A percentile compares a stretch with the other conserved stretches of the same genome.
Conservation (phyloP, 2,888 invertebrate species). For the Leucoptera coffeella region DNA sequence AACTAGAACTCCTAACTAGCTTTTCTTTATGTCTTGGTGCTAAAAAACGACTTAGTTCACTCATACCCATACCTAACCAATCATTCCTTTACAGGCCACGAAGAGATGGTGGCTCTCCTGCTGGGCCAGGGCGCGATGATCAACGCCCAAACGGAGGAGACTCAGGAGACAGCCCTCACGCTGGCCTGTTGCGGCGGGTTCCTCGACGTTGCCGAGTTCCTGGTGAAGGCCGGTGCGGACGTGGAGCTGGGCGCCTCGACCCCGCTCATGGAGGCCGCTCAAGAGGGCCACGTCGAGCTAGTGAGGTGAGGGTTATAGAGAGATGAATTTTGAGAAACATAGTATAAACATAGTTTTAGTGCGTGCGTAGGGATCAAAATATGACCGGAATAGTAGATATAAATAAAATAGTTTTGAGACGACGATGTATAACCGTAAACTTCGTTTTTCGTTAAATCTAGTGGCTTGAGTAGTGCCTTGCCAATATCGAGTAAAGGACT, state of each 20-base stretch:
- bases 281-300: slow-evolving; percentile 93
- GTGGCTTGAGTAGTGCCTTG: too few relatives aligned
- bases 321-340: neutral
- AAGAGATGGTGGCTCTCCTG: slow-evolving; percentile 94
- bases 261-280: slow-evolving; percentile 97
- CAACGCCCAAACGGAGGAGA: slow-evolving; percentile 98
- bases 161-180: slow-evolving; percentile 93
- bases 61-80: neutral
- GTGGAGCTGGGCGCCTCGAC: slow-evolving; percentile 94
- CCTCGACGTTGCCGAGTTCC: slow-evolving; percentile 84
- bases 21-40: too few relatives aligned
- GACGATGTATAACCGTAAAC: too few relatives aligned
- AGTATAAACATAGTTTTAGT: neutral
- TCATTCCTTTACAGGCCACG: slow-evolving; percentile 63
- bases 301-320: slow-evolving; percentile 62
- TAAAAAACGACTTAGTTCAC: neutral
- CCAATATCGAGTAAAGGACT: too few relatives aligned
- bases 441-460: too few relatives aligned
- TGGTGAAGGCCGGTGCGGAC: slow-evolving; percentile 92
- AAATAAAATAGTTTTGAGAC: too few relatives aligned
- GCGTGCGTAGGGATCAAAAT: too few relatives aligned
- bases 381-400: too few relatives aligned
- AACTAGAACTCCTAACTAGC: too few relatives aligned
- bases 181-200: slow-evolving; percentile 94
- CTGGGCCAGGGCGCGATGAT: slow-evolving; percentile 92